Evolutionary conservation across 2,888 invertebrate species (phyloP).

Genomic region (Altica lythri): DNA sequence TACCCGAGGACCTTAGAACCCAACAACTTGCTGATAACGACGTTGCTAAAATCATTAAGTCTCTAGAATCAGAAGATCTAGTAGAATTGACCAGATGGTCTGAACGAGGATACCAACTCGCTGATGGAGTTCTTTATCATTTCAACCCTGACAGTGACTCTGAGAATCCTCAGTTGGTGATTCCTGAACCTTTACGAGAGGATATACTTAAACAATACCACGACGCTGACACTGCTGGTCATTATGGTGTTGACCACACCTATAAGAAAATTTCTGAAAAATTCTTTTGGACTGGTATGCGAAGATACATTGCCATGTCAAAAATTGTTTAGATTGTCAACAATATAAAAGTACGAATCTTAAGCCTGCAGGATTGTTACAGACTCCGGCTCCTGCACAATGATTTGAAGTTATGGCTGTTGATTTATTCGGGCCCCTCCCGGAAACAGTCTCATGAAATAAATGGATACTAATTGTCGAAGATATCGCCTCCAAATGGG

Average conservation of each 20-base stretch:
- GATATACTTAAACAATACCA: conserved; percentile 13
- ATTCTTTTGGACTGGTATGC: conserved; percentile 34
- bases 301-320: not conserved
- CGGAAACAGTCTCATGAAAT: not conserved
- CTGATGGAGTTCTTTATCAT: conserved; percentile 35
- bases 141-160: not conserved
- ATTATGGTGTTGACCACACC: conserved; percentile 19
- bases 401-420: not conserved
- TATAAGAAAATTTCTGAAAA: conserved; percentile 7
- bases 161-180: not conserved
- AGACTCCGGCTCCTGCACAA: not conserved
- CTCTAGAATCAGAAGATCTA: conserved; percentile 21
- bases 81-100: conserved; percentile 28
- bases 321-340: not conserved
- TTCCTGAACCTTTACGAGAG: not conserved
- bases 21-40: conserved; percentile 35
- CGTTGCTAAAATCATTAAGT: conserved; percentile 33
- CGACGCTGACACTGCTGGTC: conserved; percentile 17
- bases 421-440: not conserved
- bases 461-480: not conserved
- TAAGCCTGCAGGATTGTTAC: not conserved
- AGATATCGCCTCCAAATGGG: not conserved
- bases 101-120: conserved; percentile 34
- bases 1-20: conserved; percentile 3
- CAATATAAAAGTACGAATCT: not conserved